A percentile compares a stretch with the other conserved stretches of the same genome.
Conservation (phyloP, 2,888 invertebrate genomes). For the Adelognathus sp. region DNA sequence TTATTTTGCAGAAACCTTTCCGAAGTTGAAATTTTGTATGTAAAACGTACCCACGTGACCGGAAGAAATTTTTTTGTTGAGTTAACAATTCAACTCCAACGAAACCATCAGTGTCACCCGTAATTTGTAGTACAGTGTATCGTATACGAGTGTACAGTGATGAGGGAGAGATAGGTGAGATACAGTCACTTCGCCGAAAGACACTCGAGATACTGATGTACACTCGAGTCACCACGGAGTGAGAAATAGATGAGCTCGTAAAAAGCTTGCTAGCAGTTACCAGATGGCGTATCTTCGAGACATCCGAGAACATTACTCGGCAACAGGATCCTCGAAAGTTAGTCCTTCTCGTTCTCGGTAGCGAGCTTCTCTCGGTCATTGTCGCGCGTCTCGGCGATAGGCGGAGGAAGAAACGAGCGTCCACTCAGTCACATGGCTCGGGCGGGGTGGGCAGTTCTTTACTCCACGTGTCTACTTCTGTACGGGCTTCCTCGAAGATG, state of each 20-base stretch:
- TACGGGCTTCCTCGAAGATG: background rate
- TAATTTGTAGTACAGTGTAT: no score
- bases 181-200: slow-evolving; percentile 1
- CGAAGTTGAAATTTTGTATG: no score
- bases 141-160: no score
- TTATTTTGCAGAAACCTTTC: no score
- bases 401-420: slow-evolving; percentile 16
- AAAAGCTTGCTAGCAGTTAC: slow-evolving; percentile 24
- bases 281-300: slow-evolving; percentile 21
- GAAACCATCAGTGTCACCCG: no score
- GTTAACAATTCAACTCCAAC: no score
- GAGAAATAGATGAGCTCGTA: slow-evolving; percentile 23
- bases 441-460: background rate
- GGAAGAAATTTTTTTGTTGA: no score
- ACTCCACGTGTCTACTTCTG: background rate
- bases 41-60: no score
- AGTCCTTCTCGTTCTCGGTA: slow-evolving; percentile 2
- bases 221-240: slow-evolving; percentile 23
- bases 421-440: slow-evolving; percentile 16
- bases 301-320: slow-evolving; percentile 18
- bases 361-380: slow-evolving; percentile 16
- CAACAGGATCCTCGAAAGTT: slow-evolving; percentile 34
- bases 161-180: no score
- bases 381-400: slow-evolving; percentile 20
- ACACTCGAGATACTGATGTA: slow-evolving; percentile 22